These are phyloP conservation scores for Crotalus tigris DNA, from an alignment of 2,113 vertebrate species.

Conservation along the genomic window DNA sequence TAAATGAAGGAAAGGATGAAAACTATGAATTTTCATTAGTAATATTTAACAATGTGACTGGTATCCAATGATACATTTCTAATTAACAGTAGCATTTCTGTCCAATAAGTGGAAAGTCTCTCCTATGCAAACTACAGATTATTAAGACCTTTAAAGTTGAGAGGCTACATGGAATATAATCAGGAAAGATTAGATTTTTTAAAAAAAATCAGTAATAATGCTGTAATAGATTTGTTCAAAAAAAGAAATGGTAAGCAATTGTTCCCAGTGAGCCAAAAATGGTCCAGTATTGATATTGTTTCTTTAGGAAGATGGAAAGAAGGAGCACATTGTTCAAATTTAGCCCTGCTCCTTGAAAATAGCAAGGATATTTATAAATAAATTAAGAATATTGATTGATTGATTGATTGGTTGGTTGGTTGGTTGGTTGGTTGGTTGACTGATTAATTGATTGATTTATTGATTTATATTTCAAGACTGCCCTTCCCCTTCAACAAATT, in stretches of 20 bases:
- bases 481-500: background rate
- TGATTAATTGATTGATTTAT: no score
- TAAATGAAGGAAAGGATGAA: no score
- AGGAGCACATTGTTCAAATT: background rate
- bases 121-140: background rate
- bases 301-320: background rate
- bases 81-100: background rate
- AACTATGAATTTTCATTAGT: no score
- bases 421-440: no score
- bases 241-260: background rate
- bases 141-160: background rate
- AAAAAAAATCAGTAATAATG: background rate
- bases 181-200: background rate
- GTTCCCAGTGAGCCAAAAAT: background rate
- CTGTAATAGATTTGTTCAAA: background rate
- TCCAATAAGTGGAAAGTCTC: background rate
- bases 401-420: no score
- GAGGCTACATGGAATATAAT: background rate
- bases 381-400: no score
- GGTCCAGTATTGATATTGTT: background rate
- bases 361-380: background rate
- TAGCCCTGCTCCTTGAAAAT: background rate
- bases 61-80: background rate
- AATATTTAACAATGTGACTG: background rate
- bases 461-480: no score